Evolutionary conservation across 2,113 vertebrate species (phyloP).

Genomic region (Anoura caudifer): DNA sequence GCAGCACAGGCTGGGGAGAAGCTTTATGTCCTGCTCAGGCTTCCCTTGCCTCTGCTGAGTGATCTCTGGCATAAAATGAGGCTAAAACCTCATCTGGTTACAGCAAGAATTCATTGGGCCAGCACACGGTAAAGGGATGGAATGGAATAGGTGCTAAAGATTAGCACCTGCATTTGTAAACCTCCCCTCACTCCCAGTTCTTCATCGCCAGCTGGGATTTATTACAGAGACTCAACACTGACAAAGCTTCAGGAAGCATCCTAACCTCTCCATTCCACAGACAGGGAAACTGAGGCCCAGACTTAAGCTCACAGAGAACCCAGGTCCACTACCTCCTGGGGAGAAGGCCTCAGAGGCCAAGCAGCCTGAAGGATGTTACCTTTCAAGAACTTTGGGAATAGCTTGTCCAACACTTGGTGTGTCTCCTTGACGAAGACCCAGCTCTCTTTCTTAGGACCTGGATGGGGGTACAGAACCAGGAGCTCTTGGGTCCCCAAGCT

Average conservation of each 20-base stretch:
- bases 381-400: slow-evolving; percentile 84
- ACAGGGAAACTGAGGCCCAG: not conserved
- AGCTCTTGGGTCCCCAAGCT: not conserved
- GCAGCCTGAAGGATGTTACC: slow-evolving; percentile 73
- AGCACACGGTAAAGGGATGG: not conserved
- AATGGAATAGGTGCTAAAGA: not conserved
- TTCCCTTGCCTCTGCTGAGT: not conserved
- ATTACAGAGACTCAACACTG: not conserved
- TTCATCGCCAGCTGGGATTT: not conserved
- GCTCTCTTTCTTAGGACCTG: slow-evolving; percentile 55
- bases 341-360: not conserved
- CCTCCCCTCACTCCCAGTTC: not conserved
- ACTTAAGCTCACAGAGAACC: not conserved
- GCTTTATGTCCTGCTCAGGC: not conserved
- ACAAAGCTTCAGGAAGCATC: not conserved
- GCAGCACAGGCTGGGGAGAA: not conserved
- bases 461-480: not conserved
- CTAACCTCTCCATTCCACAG: not conserved
- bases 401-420: slow-evolving; percentile 78
- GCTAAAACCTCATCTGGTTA: not conserved
- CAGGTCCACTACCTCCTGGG: not conserved
- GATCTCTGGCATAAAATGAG: not conserved
- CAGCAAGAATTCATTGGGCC: not conserved
- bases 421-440: slow-evolving; percentile 82
- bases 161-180: not conserved